A percentile compares a stretch with the other conserved stretches of the same genome.
phyloP scores from a whole-genome alignment of 2,113 vertebrate genomes.

The Mustela lutreola region DNA sequence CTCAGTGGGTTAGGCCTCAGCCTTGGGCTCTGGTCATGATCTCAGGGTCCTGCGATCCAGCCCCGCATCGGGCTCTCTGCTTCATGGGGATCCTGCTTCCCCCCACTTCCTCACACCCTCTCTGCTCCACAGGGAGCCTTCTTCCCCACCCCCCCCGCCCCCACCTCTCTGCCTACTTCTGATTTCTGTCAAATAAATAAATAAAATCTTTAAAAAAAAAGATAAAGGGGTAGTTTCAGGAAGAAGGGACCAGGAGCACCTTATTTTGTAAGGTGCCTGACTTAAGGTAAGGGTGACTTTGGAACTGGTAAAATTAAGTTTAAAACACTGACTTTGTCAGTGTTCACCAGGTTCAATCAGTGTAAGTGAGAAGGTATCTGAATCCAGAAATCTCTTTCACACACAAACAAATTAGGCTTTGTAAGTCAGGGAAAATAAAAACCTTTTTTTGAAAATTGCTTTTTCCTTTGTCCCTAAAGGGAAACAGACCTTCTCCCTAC shows the following conservation, averaged over 20 bases:
- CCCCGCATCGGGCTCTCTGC: too few relatives aligned
- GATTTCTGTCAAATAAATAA: too few relatives aligned
- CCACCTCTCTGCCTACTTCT: too few relatives aligned
- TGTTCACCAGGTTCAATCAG: not conserved
- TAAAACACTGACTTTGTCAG: not conserved
- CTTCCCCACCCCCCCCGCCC: accelerated
- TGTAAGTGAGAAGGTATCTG: not conserved
- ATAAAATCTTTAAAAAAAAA: not conserved
- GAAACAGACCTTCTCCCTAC: not conserved
- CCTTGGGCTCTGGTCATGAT: too few relatives aligned
- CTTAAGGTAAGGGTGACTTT: not conserved
- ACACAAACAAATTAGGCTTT: conserved; percentile 40
- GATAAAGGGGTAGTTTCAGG: not conserved
- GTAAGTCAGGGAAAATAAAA: not conserved
- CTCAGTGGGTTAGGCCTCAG: too few relatives aligned
- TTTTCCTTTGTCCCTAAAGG: not conserved
- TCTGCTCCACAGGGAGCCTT: too few relatives aligned
- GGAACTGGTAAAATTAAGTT: not conserved
- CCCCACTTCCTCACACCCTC: too few relatives aligned
- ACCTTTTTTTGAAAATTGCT: not conserved
- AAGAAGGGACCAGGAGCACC: not conserved
- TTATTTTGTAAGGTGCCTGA: not conserved
- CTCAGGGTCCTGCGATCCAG: too few relatives aligned
- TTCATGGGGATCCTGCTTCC: too few relatives aligned
- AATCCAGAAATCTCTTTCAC: conserved; percentile 1